Base-by-base conservation (phyloP, 2,888 invertebrate genomes). In the Ferrisia virgata region DNA sequence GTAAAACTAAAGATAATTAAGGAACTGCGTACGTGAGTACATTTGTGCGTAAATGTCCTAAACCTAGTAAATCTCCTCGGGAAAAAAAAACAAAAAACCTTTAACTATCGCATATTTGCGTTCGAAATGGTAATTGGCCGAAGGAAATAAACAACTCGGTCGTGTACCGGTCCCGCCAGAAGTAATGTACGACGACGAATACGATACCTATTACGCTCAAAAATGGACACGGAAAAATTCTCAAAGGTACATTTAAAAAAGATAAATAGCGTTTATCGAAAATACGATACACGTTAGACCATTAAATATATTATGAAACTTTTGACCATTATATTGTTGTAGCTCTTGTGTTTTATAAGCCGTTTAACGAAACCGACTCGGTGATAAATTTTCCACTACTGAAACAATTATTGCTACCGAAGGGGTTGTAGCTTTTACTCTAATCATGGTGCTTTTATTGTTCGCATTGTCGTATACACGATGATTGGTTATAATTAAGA, bases 291-390 rank as follows among this genome's bases (percentile, higher is more conserved):
- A 47, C 47, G 47, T 47, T 47, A 47, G 81, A 33, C 58, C 81
- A 47, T 47, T 81, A 81, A 79, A 31, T 81, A 33, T 53, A 81
- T 81, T 47, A 81, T 81, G 81, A 81, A 81, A 81, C 81, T 81
- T 81, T 81, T 81, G 81, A 81, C 81, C 81, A 81, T 81, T 81
- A 79, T 43, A 81, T 53, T 81, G 6, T 8, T 11, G 58, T 25
- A 47, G 33, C 47, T 53, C 47, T 53, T 33, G 81, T 79, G 40
- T 47, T 47, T 81, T 81, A 47, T 47, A 58, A n/a, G 81, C 33
- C 81, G 53, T 81, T 81, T 58, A 81, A 81, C 53, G 1, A 36
- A 81, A 64, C 58, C 58, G 11, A 22, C 25, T 28, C 11, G 2
- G 28, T 13, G 58, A 64, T 64, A 64, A 64, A 64, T 64, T 28